These are phyloP conservation scores for Sinodicranocentrus sp. DNA, from an alignment of 2,888 invertebrate species.

Conservation along the genomic window DNA sequence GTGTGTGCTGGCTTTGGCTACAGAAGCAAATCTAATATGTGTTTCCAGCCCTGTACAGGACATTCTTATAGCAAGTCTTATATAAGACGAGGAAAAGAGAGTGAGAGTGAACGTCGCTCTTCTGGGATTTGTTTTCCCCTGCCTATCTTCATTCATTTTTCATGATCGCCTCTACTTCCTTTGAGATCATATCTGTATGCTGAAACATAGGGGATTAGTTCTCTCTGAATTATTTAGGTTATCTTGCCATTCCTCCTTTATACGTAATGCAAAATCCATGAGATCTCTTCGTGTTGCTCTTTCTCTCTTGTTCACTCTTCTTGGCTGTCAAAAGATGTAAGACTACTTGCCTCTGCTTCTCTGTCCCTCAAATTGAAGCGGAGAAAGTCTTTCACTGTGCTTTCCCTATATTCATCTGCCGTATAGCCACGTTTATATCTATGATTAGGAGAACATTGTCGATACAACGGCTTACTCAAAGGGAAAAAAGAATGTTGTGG, in stretches of 20 bases:
- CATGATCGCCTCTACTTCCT: slow-evolving; percentile 68
- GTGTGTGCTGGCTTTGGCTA: slow-evolving; percentile 9
- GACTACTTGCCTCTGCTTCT: slow-evolving; percentile 54
- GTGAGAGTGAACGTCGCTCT: slow-evolving; percentile 55
- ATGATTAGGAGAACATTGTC: too few species aligned
- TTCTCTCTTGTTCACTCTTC: slow-evolving; percentile 49
- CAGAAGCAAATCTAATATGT: slow-evolving; percentile 64
- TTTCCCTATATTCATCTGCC: slow-evolving; percentile 16
- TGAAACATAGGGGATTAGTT: slow-evolving; percentile 70
- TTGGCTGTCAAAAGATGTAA: slow-evolving; percentile 62
- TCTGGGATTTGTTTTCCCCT: slow-evolving; percentile 69
- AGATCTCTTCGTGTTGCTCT: slow-evolving; percentile 65
- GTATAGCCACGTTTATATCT: too few species aligned
- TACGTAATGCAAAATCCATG: slow-evolving; percentile 69
- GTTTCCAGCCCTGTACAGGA: slow-evolving; percentile 56
- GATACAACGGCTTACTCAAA: too few species aligned
- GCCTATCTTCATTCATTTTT: slow-evolving; percentile 70
- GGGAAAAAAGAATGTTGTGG: too few species aligned
- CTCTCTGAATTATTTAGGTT: slow-evolving; percentile 70
- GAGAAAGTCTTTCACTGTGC: slow-evolving; percentile 30
- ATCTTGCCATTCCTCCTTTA: slow-evolving; percentile 70
- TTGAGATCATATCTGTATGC: slow-evolving; percentile 71
- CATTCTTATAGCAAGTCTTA: slow-evolving; percentile 28
- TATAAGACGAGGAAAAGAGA: slow-evolving; percentile 27
- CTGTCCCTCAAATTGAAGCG: slow-evolving; percentile 57